A percentile compares a stretch with the other conserved stretches of the same genome.
Conservation (phyloP, 92 coral and sea anemone genomes). For the Palythoa grandis region DNA sequence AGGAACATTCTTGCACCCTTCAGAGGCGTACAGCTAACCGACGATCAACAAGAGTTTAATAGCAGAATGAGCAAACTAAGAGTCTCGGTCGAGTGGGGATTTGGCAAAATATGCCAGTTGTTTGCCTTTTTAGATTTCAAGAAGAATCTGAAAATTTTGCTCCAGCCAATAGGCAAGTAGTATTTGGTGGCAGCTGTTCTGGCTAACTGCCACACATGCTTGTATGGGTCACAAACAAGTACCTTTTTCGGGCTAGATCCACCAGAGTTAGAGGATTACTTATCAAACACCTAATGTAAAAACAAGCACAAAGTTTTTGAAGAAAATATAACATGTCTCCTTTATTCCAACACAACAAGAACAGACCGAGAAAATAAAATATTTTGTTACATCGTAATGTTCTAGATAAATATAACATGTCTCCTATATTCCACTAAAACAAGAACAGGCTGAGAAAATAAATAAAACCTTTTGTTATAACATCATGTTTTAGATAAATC, state of each 20-base stretch:
- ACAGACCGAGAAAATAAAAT: slow-evolving; percentile 49
- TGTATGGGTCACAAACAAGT: slow-evolving; percentile 66
- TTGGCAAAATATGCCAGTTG: slow-evolving; percentile 66
- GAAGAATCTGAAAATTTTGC: slow-evolving; percentile 66
- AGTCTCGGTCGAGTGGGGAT: slow-evolving; percentile 70
- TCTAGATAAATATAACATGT: slow-evolving; percentile 53
- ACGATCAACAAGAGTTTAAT: slow-evolving; percentile 60
- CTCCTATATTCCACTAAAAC: slow-evolving; percentile 51
- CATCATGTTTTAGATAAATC: slow-evolving; percentile 49
- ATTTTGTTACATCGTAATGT: slow-evolving; percentile 47
- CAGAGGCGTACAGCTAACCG: slow-evolving; percentile 60
- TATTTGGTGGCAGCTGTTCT: slow-evolving; percentile 53
- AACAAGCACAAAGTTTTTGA: slow-evolving; percentile 33
- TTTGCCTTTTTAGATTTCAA: slow-evolving; percentile 75
- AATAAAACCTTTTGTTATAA: slow-evolving; percentile 42
- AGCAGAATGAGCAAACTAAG: slow-evolving; percentile 71
- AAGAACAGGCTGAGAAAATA: slow-evolving; percentile 40
- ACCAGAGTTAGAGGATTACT: slow-evolving; percentile 59
- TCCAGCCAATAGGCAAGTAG: slow-evolving; percentile 75
- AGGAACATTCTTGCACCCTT: slow-evolving; percentile 70
- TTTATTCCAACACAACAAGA: slow-evolving; percentile 53
- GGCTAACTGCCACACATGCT: slow-evolving; percentile 56
- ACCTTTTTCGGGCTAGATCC: slow-evolving; percentile 65
- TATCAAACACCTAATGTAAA: slow-evolving; percentile 46
- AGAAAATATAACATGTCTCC: slow-evolving; percentile 46